Evolutionary conservation across 2,113 vertebrate species (phyloP).

Genomic region (Ctenomys sociabilis): DNA sequence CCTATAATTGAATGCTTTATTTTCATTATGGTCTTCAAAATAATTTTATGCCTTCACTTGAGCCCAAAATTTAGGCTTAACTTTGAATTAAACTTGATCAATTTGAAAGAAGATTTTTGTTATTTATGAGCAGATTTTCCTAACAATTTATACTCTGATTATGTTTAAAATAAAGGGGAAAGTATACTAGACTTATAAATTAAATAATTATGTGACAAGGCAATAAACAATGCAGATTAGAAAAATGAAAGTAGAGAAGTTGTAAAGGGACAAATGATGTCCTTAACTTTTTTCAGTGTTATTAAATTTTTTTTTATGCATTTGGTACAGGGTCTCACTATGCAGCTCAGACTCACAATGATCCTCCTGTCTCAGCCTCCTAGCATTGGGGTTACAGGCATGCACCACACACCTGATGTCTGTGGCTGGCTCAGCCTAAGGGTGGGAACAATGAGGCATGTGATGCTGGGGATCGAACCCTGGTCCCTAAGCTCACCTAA

Average conservation of each 20-base stretch:
- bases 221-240: not conserved
- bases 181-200: not conserved
- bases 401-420: too few species aligned
- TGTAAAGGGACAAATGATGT: not conserved
- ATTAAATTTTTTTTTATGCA: not conserved
- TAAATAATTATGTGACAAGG: conserved; percentile 5
- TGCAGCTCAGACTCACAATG: too few species aligned
- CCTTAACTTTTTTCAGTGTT: conserved; percentile 31
- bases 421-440: too few species aligned
- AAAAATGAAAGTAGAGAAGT: conserved; percentile 7
- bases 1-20: conserved; percentile 14
- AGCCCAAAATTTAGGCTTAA: not conserved
- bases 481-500: too few species aligned
- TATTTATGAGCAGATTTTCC: conserved; percentile 3
- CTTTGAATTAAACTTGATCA: not conserved
- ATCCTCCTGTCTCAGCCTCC: too few species aligned
- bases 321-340: too few species aligned
- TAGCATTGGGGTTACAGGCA: too few species aligned
- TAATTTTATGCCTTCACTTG: conserved; percentile 48
- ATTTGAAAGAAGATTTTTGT: conserved; percentile 13
- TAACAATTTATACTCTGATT: not conserved
- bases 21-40: conserved; percentile 32
- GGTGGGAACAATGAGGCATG: too few species aligned
- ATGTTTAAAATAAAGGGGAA: conserved; percentile 36
- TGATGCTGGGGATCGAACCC: too few species aligned